Evolutionary conservation across 2,797 vertebrate species (phyloP), one percentile per base, ranked within the genome.

Genomic region (Schizopygopsis malacanthus): DNA sequence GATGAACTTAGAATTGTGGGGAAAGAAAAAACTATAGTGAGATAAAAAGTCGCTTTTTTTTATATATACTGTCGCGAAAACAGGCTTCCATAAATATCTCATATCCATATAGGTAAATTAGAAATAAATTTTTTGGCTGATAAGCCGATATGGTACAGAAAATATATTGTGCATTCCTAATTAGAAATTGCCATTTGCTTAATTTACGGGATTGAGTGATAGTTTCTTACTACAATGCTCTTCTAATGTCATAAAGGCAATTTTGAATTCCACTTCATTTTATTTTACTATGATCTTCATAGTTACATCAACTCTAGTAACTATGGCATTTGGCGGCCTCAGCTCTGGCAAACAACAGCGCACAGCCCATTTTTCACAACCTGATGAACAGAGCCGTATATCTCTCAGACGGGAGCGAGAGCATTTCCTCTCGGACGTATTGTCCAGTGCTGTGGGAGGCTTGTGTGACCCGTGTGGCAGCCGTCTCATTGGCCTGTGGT

Each of bases 401-500:
- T 72, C 52, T 65, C 81, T 6, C 75, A 25, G 45, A 59, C 43
- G 4, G 12, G 56, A 59, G 47, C 6, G 4, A 41, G 41, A n/a
- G 54, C 76, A 75, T 22, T 50, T 75, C 33, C 73, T 79, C 56
- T 73, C 75, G 7, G 18, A 65, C 73, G 45, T 25, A 50, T 90
- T 87, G 86, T 86, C 86, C 81, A 79, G 67, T 85, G 81, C 89
- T 65, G 85, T 41, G 37, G 72, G 78, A 85, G 86, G 86, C 72
- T 77, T 52, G 83, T 87, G 88, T 90, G 91, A 90, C 89, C 91
- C 82, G 81, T 83, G 89, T 88, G 85, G 85, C 88, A 89, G 90
- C 89, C 88, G 85, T 87, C 73, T 90, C 85, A 90, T 89, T 90
- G 88, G 90, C 87, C 87, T 79, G 73, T 86, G 89, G 92, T 93